phyloP scores from a whole-genome alignment of 2,888 invertebrate genomes.

The Opisthograptis luteolata region DNA sequence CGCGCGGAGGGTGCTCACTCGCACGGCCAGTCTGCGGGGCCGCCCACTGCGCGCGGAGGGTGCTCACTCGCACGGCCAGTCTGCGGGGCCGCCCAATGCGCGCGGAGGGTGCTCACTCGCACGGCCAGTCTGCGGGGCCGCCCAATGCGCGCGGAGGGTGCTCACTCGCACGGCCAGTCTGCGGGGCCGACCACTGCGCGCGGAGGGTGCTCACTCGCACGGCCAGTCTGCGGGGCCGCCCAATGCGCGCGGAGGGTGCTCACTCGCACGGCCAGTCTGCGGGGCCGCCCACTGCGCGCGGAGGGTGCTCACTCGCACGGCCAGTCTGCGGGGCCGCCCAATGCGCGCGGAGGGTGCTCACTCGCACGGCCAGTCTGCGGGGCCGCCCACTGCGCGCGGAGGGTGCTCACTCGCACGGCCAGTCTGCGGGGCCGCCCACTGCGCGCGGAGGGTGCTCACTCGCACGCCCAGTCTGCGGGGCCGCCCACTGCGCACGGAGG shows the following conservation, averaged over 20 bases:
- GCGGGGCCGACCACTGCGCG: slow-evolving; percentile 83
- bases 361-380: slow-evolving; percentile 50
- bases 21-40: slow-evolving; percentile 91
- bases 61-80: background rate
- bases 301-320: slow-evolving; percentile 88
- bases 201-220: slow-evolving; percentile 87
- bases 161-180: background rate
- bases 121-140: slow-evolving; percentile 94
- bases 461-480: background rate
- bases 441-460: no score
- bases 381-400: slow-evolving; percentile 80
- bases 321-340: slow-evolving; percentile 94
- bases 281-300: slow-evolving; percentile 83
- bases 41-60: slow-evolving; percentile 95
- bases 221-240: slow-evolving; percentile 94
- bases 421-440: slow-evolving; percentile 96
- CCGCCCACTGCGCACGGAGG: background rate
- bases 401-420: slow-evolving; percentile 88
- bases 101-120: slow-evolving; percentile 85
- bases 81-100: slow-evolving; percentile 83
- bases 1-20: slow-evolving; percentile 85
- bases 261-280: slow-evolving; percentile 14
- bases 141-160: slow-evolving; percentile 88
- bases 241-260: slow-evolving; percentile 87
- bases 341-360: no score